phyloP scores from a whole-genome alignment of 2,888 invertebrate species.

The Autographa pulchrina region DNA sequence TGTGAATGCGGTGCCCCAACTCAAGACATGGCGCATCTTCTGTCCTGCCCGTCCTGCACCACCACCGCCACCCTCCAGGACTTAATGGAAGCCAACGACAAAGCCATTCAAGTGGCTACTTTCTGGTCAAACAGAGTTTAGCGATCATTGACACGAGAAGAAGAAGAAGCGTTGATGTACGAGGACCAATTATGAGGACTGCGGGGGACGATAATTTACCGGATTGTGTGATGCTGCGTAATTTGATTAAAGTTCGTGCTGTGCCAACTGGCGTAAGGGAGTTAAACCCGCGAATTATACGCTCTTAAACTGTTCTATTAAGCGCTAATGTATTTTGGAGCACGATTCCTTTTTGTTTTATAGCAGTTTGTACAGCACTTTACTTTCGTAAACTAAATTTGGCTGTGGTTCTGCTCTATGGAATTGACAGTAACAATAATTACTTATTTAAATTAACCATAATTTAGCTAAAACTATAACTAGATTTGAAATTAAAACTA shows the following conservation, averaged over 20 bases:
- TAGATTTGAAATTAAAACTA: neutral
- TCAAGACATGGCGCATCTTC: too few species aligned
- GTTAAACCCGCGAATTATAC: conserved; percentile 58
- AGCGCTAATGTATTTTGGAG: conserved; percentile 28
- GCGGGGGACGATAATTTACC: conserved; percentile 33
- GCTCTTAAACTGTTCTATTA: conserved; percentile 38
- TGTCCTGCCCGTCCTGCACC: too few species aligned
- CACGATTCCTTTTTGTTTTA: neutral
- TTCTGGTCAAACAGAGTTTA: too few species aligned
- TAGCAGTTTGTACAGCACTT: neutral
- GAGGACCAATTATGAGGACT: conserved; percentile 29
- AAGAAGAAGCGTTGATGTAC: conserved; percentile 34
- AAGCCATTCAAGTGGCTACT: too few species aligned
- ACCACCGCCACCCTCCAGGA: too few species aligned
- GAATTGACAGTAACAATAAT: neutral
- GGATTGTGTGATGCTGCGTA: conserved; percentile 32
- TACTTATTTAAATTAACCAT: neutral
- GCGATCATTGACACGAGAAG: too few species aligned
- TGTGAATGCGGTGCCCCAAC: too few species aligned
- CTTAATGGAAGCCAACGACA: too few species aligned
- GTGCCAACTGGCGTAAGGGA: conserved; percentile 49
- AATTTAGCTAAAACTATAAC: neutral
- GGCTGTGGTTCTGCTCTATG: neutral
- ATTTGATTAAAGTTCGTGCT: conserved; percentile 56
- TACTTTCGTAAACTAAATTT: neutral